Evolutionary conservation across 2,113 vertebrate species (phyloP), one percentile per base, ranked within the genome.

Genomic region (Ameiurus melas): DNA sequence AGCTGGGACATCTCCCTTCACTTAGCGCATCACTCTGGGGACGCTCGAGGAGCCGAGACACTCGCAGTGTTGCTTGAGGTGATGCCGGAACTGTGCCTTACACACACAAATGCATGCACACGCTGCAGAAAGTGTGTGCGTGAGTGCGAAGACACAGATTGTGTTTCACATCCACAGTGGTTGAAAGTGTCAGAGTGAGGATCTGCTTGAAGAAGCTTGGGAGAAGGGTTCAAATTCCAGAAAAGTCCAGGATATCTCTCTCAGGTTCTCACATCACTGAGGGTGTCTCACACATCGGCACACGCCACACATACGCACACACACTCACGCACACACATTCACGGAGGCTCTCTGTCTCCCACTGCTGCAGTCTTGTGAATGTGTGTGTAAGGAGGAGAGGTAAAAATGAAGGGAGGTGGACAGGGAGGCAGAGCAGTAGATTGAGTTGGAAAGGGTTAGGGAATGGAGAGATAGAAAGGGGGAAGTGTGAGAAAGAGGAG

Each of bases 321-420:
- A 30, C 77, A 55, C 64, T 43, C 73, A 30, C 62, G 57, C 17
- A 30, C 78, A 87, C 68, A 22, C 60, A 84, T 60, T 75, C 43
- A 83, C 64, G 80, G 78, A 90, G 43, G 88, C 73, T 82, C 82
- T 64, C 82, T 64, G 30, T 88, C 84, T 84, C 53, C 70, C 57
- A 55, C 83, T 87, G 88, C 88, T 86, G 88, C 90, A 89, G 90
- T 85, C 83, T 89, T 89, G 88, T 71, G 79, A 62, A n/a, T 57
- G 66, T 75, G 70, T 77, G 51, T 39, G 58, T 39, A 71, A 83
- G 73, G 43, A 85, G 47, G 64, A 81, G 20, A 79, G 58, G 16
- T 64, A 86, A 51, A 85, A 85, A 47, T 5, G n/a, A 70, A 77
- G 17, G 80, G 71, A 39, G 47, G 79, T 58, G 73, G 73, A 84